phyloP scores from a whole-genome alignment of 2,113 vertebrate species.

The Pteropus alecto region DNA sequence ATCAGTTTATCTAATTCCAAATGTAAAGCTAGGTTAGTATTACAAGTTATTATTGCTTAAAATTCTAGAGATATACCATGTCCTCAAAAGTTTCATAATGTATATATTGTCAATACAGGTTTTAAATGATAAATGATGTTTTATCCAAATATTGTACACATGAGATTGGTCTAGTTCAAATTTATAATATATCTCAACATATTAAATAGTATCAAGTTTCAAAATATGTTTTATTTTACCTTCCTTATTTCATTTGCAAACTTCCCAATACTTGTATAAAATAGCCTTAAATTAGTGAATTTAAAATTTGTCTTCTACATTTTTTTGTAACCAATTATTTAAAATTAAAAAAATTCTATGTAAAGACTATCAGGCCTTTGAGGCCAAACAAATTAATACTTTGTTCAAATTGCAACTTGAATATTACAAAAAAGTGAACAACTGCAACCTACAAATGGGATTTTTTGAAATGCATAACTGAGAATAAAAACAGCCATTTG shows the following conservation, averaged over 20 bases:
- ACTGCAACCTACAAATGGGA: background rate
- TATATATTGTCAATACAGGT: background rate
- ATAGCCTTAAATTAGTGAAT: background rate
- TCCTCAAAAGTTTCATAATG: background rate
- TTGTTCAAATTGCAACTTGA: background rate
- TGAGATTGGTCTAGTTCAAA: background rate
- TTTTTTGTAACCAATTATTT: background rate
- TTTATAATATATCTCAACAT: background rate
- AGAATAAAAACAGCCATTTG: background rate
- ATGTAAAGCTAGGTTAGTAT: background rate
- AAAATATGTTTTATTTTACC: background rate
- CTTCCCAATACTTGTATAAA: background rate
- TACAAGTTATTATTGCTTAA: slow-evolving; percentile 2
- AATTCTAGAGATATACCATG: slow-evolving; percentile 22
- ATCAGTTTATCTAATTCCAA: background rate
- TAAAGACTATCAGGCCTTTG: background rate
- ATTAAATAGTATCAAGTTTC: background rate
- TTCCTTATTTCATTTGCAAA: slow-evolving; percentile 34
- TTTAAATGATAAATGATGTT: background rate
- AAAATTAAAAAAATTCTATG: background rate
- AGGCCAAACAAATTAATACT: background rate
- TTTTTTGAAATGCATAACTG: background rate
- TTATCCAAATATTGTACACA: background rate
- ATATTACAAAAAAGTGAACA: background rate
- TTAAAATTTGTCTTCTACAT: background rate